phyloP scores from a whole-genome alignment of 2,113 vertebrate species.

The Pluvianellus socialis region DNA sequence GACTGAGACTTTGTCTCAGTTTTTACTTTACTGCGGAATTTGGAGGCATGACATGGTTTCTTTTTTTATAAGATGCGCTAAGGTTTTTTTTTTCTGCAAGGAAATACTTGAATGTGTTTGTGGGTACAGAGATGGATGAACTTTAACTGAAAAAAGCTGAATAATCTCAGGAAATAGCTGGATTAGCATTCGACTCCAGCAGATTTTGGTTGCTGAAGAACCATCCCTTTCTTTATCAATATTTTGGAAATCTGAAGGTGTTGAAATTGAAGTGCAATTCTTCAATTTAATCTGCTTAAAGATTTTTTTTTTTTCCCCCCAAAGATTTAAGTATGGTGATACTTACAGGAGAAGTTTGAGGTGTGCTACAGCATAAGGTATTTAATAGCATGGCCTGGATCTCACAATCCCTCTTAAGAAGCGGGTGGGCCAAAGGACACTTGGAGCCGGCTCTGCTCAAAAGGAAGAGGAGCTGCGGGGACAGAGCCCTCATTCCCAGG shows the following conservation, averaged over 20 bases:
- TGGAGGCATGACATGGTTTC: not conserved
- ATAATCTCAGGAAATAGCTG: not conserved
- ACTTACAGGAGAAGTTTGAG: not conserved
- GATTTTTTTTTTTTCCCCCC: too few relatives aligned
- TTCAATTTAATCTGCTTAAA: not conserved
- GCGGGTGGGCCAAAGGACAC: not conserved
- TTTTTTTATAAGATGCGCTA: not conserved
- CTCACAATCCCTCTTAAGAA: too few relatives aligned
- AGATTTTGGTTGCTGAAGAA: not conserved
- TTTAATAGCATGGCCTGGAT: too few relatives aligned
- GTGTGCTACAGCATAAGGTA: not conserved
- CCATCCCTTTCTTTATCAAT: not conserved
- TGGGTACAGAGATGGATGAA: not conserved
- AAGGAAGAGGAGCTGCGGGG: not conserved
- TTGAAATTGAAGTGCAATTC: not conserved
- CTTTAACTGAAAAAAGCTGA: too few relatives aligned
- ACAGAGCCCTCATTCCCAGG: not conserved
- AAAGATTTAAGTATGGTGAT: too few relatives aligned
- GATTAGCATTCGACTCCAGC: not conserved
- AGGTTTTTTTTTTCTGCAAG: not conserved
- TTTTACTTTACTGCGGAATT: not conserved
- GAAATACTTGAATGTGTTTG: not conserved
- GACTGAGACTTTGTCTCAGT: not conserved
- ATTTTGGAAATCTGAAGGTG: not conserved
- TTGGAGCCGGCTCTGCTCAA: not conserved